Conservation (phyloP, 1,140 invertebrate species). For the Drosophila setifemur region DNA sequence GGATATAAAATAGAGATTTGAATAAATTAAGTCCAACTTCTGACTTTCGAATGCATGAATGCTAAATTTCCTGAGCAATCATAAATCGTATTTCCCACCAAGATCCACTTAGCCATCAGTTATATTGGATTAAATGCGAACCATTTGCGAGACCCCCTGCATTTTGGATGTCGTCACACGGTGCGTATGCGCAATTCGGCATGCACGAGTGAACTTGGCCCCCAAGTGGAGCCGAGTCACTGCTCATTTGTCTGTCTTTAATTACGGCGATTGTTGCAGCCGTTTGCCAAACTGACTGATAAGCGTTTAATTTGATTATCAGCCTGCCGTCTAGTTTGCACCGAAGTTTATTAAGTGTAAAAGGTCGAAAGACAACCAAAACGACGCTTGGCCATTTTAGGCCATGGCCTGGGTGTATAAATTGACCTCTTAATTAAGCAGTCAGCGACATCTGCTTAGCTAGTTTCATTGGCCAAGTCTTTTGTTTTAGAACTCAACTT, state of each 20-base stretch:
- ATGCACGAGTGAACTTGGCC: conserved; percentile 61
- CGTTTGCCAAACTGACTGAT: conserved; percentile 48
- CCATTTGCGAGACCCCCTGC: conserved; percentile 12
- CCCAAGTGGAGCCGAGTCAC: conserved; percentile 33
- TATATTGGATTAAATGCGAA: conserved; percentile 30
- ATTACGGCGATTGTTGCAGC: conserved; percentile 53
- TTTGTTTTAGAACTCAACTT: conserved; percentile 29
- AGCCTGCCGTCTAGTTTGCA: conserved; percentile 7
- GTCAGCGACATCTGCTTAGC: conserved; percentile 2
- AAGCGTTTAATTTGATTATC: conserved; percentile 63
- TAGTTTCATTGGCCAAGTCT: conserved; percentile 28
- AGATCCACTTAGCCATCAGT: conserved; percentile 58
- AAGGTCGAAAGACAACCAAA: conserved; percentile 24
- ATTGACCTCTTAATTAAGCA: conserved; percentile 38
- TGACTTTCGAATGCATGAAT: background rate
- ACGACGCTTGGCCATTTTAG: conserved; percentile 13
- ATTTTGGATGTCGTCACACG: conserved; percentile 27
- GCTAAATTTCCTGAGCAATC: background rate
- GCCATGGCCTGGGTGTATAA: conserved; percentile 31
- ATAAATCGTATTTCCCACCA: background rate
- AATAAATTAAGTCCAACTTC: conserved; percentile 15
- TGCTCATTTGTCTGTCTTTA: conserved; percentile 48
- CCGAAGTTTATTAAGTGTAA: conserved; percentile 46
- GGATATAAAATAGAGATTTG: conserved; percentile 20
- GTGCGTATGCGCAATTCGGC: conserved; percentile 67